These are phyloP conservation scores for Erythrolamprus reginae DNA, from an alignment of 2,113 vertebrate genomes.

Conservation along the genomic window DNA sequence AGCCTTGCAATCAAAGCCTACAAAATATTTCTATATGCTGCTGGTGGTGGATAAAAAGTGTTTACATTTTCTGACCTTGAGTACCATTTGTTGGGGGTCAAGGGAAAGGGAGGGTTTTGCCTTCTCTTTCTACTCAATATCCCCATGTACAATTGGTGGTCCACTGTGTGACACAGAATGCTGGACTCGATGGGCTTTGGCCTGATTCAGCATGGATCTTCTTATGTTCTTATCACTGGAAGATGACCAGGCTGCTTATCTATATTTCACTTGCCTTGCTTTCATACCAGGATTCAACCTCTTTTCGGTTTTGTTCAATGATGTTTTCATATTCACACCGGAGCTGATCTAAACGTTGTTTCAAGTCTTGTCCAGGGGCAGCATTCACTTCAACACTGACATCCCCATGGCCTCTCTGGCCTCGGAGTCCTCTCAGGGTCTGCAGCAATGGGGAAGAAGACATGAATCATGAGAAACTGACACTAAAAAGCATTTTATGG, in stretches of 20 bases:
- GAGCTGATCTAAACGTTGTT: constrained; percentile 66
- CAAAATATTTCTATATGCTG: not conserved
- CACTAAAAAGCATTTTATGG: not conserved
- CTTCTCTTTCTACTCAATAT: no score
- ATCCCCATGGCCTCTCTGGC: constrained; percentile 57
- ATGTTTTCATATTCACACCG: constrained; percentile 76
- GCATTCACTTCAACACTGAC: constrained; percentile 84
- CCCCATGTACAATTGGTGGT: no score
- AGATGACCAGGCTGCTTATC: not conserved
- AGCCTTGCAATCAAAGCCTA: not conserved
- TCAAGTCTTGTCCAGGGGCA: constrained; percentile 70
- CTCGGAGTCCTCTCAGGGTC: constrained; percentile 60
- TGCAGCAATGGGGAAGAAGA: constrained; percentile 1
- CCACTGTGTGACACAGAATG: no score
- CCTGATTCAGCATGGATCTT: no score
- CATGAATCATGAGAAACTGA: not conserved
- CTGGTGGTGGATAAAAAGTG: not conserved
- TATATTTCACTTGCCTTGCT: constrained; percentile 67
- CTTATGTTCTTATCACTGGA: no score
- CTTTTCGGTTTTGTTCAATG: constrained; percentile 68
- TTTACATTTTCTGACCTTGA: not conserved
- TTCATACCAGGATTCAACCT: constrained; percentile 79
- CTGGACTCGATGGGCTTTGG: no score
- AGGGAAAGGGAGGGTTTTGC: no score
- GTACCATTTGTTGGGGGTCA: no score